A percentile compares a stretch with the other conserved stretches of the same genome.
Conservation (phyloP, 2,888 invertebrate species). For the Caenorhabditis panamensis region DNA sequence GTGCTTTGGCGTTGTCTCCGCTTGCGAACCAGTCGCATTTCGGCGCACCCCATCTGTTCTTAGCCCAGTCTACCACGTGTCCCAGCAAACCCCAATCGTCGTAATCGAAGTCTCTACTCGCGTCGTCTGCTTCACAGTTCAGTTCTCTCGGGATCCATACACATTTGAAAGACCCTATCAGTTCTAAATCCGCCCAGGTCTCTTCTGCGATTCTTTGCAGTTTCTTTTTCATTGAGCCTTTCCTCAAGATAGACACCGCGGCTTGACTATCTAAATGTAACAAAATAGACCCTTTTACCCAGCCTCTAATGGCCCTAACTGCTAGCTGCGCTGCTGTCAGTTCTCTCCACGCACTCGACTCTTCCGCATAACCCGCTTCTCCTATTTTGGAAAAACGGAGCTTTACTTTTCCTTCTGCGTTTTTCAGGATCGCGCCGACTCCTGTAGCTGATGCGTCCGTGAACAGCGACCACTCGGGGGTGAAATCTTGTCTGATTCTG, state of each 20-base stretch:
- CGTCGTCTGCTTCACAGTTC: conserved; percentile 19
- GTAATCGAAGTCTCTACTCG: conserved; percentile 19
- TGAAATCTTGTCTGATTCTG: neutral
- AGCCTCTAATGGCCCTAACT: no score
- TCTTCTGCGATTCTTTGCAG: neutral
- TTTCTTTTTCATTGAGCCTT: conserved; percentile 20
- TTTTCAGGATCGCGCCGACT: conserved; percentile 7
- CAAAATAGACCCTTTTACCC: neutral
- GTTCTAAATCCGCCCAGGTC: neutral
- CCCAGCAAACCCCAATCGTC: conserved; percentile 13
- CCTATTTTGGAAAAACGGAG: neutral
- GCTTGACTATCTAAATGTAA: conserved; percentile 4
- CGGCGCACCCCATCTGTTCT: conserved; percentile 1
- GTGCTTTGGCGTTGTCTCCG: neutral
- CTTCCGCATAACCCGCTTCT: neutral
- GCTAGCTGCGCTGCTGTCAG: conserved; percentile 6
- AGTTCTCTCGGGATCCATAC: conserved; percentile 12
- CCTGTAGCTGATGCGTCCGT: conserved; percentile 16
- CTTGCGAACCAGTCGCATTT: conserved; percentile 11
- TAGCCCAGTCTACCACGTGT: neutral
- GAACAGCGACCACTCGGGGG: neutral
- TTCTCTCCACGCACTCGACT: conserved; percentile 22
- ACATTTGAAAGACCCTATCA: neutral
- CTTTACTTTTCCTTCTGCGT: neutral
- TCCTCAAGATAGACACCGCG: conserved; percentile 12